Evolutionary conservation across 2,888 invertebrate species (phyloP).

Genomic region (Caenorhabditis imperialis): DNA sequence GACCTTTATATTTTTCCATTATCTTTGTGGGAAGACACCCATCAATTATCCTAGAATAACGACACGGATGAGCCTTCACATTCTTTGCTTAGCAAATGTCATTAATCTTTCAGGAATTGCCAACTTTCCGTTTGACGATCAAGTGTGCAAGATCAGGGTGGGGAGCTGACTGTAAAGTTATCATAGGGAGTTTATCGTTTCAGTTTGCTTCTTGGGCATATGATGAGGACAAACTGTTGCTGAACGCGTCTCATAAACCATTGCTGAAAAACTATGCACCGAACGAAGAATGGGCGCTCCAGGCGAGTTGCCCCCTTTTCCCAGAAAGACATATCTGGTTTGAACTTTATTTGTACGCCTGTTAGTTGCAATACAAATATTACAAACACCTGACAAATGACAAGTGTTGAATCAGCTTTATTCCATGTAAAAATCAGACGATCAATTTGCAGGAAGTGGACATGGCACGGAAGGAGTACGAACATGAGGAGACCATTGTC

Average conservation of each 20-base stretch:
- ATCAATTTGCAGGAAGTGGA: constrained; percentile 58
- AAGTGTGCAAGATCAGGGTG: constrained; percentile 66
- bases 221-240: constrained; percentile 66
- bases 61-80: constrained; percentile 3
- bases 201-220: constrained; percentile 74
- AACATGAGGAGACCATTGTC: constrained; percentile 67
- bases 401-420: no score
- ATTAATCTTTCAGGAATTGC: constrained; percentile 58
- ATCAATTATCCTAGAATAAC: constrained; percentile 47
- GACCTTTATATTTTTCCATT: constrained; percentile 7
- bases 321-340: constrained; percentile 10
- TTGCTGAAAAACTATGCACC: constrained; percentile 64
- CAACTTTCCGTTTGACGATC: constrained; percentile 71
- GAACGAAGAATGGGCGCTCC: constrained; percentile 74
- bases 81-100: constrained; percentile 10
- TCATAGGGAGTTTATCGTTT: constrained; percentile 26
- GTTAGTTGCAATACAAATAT: no score
- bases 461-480: constrained; percentile 60
- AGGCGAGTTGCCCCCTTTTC: constrained; percentile 42
- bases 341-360: constrained; percentile 6
- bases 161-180: background rate
- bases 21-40: constrained; percentile 7
- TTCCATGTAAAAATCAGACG: no score
- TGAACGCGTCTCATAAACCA: constrained; percentile 63
- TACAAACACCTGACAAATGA: no score